Evolutionary conservation across 2,113 vertebrate genomes (phyloP).

Genomic region (Lota lota): DNA sequence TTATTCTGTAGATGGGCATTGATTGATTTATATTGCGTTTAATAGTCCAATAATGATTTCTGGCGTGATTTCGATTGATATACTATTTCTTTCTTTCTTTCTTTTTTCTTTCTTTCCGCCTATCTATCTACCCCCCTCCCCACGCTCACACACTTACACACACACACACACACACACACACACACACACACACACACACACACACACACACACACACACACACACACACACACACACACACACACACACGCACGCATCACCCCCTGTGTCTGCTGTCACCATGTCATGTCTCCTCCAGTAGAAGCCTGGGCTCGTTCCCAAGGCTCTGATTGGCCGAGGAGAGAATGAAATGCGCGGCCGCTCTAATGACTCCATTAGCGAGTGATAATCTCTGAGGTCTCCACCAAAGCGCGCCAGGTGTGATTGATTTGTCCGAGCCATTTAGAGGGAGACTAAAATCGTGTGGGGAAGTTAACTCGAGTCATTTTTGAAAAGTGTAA

Average conservation of each 20-base stretch:
- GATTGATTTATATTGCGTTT: no score
- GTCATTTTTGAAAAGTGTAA: conserved; percentile 26
- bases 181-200: no score
- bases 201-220: conserved; percentile 2
- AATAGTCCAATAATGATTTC: no score
- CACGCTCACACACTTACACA: no score
- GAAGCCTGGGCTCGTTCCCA: conserved; percentile 24
- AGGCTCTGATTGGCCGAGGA: conserved; percentile 42
- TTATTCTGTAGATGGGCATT: no score
- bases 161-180: no score
- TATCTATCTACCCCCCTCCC: no score
- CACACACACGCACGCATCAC: neutral
- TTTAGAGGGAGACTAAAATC: conserved; percentile 39
- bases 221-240: neutral
- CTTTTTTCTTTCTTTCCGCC: no score
- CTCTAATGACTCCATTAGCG: conserved; percentile 60
- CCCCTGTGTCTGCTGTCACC: conserved; percentile 30
- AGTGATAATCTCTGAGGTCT: conserved; percentile 52
- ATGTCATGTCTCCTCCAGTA: conserved; percentile 34
- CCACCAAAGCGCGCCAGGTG: conserved; percentile 34
- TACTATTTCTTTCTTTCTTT: no score
- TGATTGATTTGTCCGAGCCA: conserved; percentile 26
- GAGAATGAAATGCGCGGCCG: conserved; percentile 41
- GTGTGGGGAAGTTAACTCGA: conserved; percentile 29
- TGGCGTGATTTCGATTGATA: no score